Percentiles rank a stretch among this genome's conserved stretches.
These are phyloP conservation scores for Drymonia ruficornis DNA, from an alignment of 2,888 invertebrate species.

Conservation along the genomic window DNA sequence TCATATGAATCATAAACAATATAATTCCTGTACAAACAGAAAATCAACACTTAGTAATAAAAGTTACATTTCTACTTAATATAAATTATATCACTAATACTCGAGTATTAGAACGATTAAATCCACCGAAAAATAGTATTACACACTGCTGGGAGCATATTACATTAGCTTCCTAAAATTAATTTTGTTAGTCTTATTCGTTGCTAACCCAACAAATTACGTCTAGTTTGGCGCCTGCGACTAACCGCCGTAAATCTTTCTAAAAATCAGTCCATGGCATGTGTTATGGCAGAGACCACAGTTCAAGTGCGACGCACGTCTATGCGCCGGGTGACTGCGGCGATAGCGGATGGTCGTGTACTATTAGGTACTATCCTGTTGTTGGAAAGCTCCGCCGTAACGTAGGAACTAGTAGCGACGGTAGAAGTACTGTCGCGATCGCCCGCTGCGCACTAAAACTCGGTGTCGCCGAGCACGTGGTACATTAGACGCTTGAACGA, in stretches of 20 bases:
- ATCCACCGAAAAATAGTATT: conserved; percentile 80
- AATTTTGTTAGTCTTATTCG: conserved; percentile 79
- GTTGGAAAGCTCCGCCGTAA: conserved; percentile 13
- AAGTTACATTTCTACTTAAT: conserved; percentile 79
- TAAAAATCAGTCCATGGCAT: conserved; percentile 47
- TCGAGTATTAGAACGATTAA: conserved; percentile 83
- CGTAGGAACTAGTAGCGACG: conserved; percentile 25
- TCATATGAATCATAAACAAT: conserved; percentile 75
- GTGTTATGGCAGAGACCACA: conserved; percentile 25
- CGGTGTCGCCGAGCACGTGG: conserved; percentile 93
- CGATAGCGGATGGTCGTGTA: neutral
- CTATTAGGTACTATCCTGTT: neutral
- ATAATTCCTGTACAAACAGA: conserved; percentile 80
- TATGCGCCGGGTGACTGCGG: conserved; percentile 30
- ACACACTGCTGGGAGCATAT: conserved; percentile 75
- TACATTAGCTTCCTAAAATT: conserved; percentile 71
- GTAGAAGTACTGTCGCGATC: conserved; percentile 21
- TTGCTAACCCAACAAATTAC: conserved; percentile 65
- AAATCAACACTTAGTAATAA: conserved; percentile 81
- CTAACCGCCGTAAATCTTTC: conserved; percentile 54
- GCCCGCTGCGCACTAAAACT: conserved; percentile 70
- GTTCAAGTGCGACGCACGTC: conserved; percentile 10
- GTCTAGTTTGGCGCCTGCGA: conserved; percentile 53
- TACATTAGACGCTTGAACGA: conserved; percentile 97
- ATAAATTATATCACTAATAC: conserved; percentile 81